These are phyloP conservation scores for Caenorhabditis latens DNA, from an alignment of 1,140 invertebrate species.

Conservation along the genomic window DNA sequence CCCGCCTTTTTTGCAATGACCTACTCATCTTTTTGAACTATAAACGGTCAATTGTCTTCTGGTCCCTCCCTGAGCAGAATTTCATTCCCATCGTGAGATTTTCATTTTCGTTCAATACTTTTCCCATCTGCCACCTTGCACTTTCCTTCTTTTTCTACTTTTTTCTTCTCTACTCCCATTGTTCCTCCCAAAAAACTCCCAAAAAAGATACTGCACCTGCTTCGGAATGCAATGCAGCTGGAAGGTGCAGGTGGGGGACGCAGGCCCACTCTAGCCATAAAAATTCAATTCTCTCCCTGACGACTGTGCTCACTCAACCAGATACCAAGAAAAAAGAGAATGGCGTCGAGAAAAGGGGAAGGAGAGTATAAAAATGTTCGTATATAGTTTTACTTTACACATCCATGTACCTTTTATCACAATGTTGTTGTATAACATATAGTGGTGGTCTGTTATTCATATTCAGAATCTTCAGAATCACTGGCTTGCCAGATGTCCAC, in stretches of 20 bases:
- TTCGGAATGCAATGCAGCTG: slow-evolving; percentile 46
- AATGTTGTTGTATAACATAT: background rate
- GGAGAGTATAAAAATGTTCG: slow-evolving; percentile 10
- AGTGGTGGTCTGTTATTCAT: background rate
- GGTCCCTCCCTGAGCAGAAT: background rate
- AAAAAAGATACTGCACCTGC: slow-evolving; percentile 3
- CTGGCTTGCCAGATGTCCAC: background rate
- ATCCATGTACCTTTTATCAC: slow-evolving; percentile 19
- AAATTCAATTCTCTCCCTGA: slow-evolving; percentile 4
- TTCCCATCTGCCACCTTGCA: background rate
- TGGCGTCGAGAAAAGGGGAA: background rate
- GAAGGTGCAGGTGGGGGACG: background rate
- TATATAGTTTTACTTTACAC: slow-evolving; percentile 11
- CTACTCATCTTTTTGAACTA: slow-evolving; percentile 9
- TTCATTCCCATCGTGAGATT: background rate
- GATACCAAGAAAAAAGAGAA: background rate
- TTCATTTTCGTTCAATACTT: background rate
- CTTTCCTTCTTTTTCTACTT: background rate
- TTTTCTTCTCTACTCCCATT: background rate
- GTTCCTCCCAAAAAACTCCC: too few species aligned
- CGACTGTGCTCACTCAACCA: slow-evolving; percentile 29
- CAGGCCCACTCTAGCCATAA: background rate
- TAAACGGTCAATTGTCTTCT: background rate
- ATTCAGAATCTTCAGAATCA: too few species aligned
- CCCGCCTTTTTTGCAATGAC: background rate